Evolutionary conservation across 2,113 vertebrate species (phyloP).

Genomic region (Anguilla rostrata): DNA sequence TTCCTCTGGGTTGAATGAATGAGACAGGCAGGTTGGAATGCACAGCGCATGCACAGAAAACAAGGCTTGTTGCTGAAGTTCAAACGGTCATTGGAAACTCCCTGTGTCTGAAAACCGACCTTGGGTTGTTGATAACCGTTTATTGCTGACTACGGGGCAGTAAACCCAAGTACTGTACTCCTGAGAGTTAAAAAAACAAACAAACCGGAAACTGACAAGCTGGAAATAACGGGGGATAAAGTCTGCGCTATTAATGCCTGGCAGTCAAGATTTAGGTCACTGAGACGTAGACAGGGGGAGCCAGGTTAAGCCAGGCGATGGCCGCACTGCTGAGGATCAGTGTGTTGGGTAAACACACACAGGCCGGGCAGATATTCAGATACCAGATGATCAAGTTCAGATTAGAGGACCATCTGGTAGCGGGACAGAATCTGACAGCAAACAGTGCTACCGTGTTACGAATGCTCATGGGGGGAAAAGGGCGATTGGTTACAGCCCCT

Average conservation of each 20-base stretch:
- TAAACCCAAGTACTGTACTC: neutral
- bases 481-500: neutral
- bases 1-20: no score
- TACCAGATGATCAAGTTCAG: neutral
- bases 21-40: neutral
- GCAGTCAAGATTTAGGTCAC: neutral
- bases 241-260: neutral
- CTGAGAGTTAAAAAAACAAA: neutral
- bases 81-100: neutral
- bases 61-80: neutral
- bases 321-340: neutral
- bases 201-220: neutral
- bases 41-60: neutral
- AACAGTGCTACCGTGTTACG: neutral
- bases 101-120: neutral
- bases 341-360: neutral
- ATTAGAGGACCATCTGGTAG: neutral
- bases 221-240: neutral
- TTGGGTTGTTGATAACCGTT: neutral
- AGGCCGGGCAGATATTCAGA: neutral
- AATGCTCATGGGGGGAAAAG: neutral
- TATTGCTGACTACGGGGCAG: neutral
- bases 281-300: neutral
- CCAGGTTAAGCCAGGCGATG: neutral
- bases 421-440: neutral